Base-by-base conservation (phyloP, 2,888 invertebrate species). In the Neoaliturus tenellus region DNA sequence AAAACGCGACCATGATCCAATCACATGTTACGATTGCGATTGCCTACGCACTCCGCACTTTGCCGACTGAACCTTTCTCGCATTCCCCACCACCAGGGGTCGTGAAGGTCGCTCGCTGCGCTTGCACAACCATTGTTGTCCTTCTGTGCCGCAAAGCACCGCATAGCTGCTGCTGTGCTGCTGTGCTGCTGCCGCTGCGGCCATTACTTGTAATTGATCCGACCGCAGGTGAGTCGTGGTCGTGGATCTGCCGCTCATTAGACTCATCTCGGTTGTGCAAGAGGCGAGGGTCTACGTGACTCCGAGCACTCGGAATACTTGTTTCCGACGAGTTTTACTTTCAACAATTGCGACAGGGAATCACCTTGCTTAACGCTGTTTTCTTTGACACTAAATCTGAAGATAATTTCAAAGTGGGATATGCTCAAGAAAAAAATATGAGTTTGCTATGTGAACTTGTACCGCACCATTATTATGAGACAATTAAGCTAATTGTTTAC, bases 41-140 rank as follows among this genome's bases (percentile, higher is more conserved):
- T 28, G 62, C 62, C 62, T 62, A 62, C 62, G 62, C 62, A 62
- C 62, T 62, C 55, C 39, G 12, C 39, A n/a, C 51, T 51, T 51
- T 51, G 10, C 51, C 14, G n/a, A 31, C 62, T 55, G 55, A 55
- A 17, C 62, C 31, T 62, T 28, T 51, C 20, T 20, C 62, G 12
- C 62, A 31, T 14, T 62, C 31, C 62, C 23, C 62, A 28, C 62
- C 62, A n/a, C n/a, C n/a, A n/a, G n/a, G n/a, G 28, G 4, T 31
- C 28, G 1, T 31, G 28, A 28, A 62, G 62, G 62, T n/a, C 12
- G 62, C 17, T 62, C 14, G 62, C 28, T 62, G 25, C 31, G 62
- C 28, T 62, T 62, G 62, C 62, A 62, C 62, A 62, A 62, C 62
- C 31, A 62, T 28, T 62, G 55, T 55, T 23, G 23, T 4, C 12